A percentile compares a stretch with the other conserved stretches of the same genome.
phyloP scores from a whole-genome alignment of 2,888 invertebrate genomes.

The Cosmopolites sordidus region DNA sequence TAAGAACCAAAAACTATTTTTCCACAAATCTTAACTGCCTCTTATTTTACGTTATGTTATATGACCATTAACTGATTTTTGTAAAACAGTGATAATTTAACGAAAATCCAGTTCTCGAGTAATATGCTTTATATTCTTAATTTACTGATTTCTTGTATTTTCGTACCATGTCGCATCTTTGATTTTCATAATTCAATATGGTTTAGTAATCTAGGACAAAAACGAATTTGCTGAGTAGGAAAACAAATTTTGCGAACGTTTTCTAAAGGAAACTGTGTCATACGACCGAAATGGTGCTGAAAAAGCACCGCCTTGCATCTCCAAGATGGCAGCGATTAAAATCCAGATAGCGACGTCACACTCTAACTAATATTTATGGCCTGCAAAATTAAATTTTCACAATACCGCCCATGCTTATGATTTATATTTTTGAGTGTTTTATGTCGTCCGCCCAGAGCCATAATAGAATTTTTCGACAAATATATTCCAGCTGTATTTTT shows the following conservation, averaged over 20 bases:
- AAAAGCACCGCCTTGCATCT: slow-evolving; percentile 10
- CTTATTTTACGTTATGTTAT: no score
- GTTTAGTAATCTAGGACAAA: no score
- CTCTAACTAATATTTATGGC: slow-evolving; percentile 28
- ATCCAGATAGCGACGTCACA: slow-evolving; percentile 19
- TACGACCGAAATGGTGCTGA: slow-evolving; percentile 6
- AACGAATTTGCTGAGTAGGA: no score
- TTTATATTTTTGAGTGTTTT: slow-evolving; percentile 24
- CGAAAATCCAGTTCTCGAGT: no score
- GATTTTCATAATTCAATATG: no score
- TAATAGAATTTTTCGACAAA: slow-evolving; percentile 22
- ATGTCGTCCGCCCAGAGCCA: slow-evolving; percentile 9
- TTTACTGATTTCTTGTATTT: no score
- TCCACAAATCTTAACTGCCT: no score
- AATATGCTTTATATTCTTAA: no score
- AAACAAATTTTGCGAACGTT: slow-evolving; percentile 7
- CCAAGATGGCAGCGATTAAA: slow-evolving; percentile 23
- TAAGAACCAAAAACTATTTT: no score
- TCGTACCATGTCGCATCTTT: no score
- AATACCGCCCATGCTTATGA: slow-evolving; percentile 21
- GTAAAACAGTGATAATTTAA: no score
- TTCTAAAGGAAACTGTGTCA: slow-evolving; percentile 7
- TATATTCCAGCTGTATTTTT: slow-evolving; percentile 19
- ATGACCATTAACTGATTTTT: no score
- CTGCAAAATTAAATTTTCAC: slow-evolving; percentile 32